Evolutionary conservation across 2,888 invertebrate species (phyloP), one percentile per base, ranked within the genome.

Genomic region (Ferdinandea cuprea): DNA sequence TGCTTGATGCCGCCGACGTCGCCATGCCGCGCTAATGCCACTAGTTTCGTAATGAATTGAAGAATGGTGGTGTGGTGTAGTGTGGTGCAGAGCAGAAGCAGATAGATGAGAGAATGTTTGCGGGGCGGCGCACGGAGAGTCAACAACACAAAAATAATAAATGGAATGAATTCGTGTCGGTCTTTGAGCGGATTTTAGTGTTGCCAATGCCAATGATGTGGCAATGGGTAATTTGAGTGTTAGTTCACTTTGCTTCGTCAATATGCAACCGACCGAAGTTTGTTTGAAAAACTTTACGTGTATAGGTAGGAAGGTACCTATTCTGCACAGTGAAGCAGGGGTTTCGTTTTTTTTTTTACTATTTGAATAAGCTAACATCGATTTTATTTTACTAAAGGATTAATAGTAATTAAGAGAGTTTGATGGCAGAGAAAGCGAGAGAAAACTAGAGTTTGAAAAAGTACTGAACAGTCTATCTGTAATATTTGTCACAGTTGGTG

Each of bases 21-120:
- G 59, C 50, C 32, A 28, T 46, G 50, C 71, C 52, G 32, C 54
- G 25, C 46, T 76, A 63, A 48, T 81, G 50, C 65, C 65, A 58
- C 58, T 65, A 77, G 81, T 77, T 81, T 81, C 77, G 81, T 77
- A 81, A 81, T 81, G 78, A 83, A 83, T 83, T 83, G 78, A 78
- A 54, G 83, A 78, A 78, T 83, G 40, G 65, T 48, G 59, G 32
- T 25, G 66, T 52, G 32, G 58, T 28, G 30, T 30, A 9, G 30
- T 13, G 66, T 52, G 32, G 58, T 28, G 30, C 15, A 9, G 30
- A 7, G 15, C 7, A 6, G 65, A 21, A n/a, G 40, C 58, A 32
- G 25, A 32, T 40, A 40, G 25, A 37, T 46, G 25, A 40, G 63
- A 32, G 40, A 76, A 58, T 76, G 63, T 65, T 52, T 58, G 59